A percentile compares a stretch with the other conserved stretches of the same genome.
Evolutionary conservation across 2,888 invertebrate species (phyloP).

Genomic region (Limnephilus auricula): DNA sequence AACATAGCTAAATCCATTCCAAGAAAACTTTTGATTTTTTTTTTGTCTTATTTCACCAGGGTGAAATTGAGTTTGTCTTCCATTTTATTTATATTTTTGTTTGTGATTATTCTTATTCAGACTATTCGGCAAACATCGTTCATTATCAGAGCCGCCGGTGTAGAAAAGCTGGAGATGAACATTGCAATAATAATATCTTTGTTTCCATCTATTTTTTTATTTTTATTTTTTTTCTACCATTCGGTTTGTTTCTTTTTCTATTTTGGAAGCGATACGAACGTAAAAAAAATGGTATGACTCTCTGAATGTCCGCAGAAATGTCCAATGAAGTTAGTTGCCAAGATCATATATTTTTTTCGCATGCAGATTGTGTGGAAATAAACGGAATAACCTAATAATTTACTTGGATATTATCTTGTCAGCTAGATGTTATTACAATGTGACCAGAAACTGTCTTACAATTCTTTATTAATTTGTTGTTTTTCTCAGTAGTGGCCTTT

Average conservation of each 20-base stretch:
- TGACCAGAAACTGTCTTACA: neutral
- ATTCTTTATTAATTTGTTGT: neutral
- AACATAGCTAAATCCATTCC: neutral
- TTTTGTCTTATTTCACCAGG: neutral
- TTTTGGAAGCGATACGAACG: slow-evolving; percentile 11
- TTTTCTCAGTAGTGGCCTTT: neutral
- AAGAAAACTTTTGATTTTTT: neutral
- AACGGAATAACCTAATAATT: slow-evolving; percentile 34
- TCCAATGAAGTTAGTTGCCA: slow-evolving; percentile 34
- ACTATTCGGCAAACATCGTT: neutral
- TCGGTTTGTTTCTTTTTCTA: slow-evolving; percentile 18
- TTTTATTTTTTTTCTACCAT: neutral
- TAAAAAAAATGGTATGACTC: slow-evolving; percentile 20
- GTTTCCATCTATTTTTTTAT: neutral
- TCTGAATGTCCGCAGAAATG: slow-evolving; percentile 24
- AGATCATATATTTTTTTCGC: slow-evolving; percentile 41
- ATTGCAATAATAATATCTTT: neutral
- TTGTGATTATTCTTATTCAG: neutral
- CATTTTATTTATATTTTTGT: neutral
- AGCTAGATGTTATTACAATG: neutral
- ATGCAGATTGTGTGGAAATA: slow-evolving; percentile 33
- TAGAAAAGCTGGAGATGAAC: neutral
- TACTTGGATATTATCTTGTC: slow-evolving; percentile 32
- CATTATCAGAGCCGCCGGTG: neutral
- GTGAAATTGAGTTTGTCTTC: neutral